Evolutionary conservation across 2,113 vertebrate genomes (phyloP).

Genomic region (Pelmatolapia mariae): DNA sequence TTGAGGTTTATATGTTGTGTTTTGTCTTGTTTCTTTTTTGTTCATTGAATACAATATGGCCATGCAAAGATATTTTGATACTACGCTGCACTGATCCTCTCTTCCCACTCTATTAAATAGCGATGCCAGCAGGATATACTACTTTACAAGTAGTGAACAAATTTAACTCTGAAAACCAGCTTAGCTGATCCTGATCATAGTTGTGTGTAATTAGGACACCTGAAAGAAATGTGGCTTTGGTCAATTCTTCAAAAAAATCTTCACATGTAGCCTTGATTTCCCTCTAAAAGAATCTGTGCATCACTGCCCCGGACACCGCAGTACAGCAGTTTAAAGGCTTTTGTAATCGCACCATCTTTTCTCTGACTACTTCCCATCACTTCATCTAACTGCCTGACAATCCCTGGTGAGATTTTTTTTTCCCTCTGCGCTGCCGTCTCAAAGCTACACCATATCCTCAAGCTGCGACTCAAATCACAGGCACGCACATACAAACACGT

Average conservation of each 20-base stretch:
- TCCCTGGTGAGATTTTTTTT: not conserved
- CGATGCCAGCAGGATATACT: not conserved
- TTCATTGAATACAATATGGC: not conserved
- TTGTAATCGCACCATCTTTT: not conserved
- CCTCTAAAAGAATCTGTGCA: not conserved
- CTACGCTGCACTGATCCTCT: not conserved
- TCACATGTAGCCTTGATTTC: not conserved
- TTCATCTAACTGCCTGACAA: not conserved
- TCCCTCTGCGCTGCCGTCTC: not conserved
- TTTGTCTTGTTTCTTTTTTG: not conserved
- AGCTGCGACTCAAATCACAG: slow-evolving; percentile 9
- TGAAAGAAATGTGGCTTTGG: not conserved
- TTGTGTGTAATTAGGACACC: not conserved
- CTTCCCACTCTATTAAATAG: not conserved
- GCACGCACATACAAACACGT: not conserved
- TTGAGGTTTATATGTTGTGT: not conserved
- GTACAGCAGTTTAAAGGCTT: not conserved
- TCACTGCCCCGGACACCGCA: not conserved
- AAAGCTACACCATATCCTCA: slow-evolving; percentile 17
- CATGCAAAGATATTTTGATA: not conserved
- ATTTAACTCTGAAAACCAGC: not conserved
- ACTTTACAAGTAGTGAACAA: not conserved
- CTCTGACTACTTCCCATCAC: not conserved
- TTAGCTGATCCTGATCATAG: not conserved
- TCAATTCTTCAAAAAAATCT: not conserved